phyloP scores from a whole-genome alignment of 2,797 vertebrate genomes.

The Eulemur mongoz region DNA sequence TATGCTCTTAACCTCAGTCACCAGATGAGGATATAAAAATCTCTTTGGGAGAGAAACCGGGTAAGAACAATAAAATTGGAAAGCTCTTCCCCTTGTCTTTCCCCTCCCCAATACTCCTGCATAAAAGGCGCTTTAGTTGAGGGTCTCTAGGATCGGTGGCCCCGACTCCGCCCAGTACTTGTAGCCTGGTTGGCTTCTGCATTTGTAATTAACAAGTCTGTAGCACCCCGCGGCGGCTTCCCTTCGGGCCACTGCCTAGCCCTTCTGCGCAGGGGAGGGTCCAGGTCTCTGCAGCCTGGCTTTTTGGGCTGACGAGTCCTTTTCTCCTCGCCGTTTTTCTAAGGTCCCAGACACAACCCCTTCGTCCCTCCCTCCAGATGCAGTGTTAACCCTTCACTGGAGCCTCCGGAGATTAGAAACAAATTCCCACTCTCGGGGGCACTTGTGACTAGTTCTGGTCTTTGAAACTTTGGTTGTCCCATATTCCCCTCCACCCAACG shows the following conservation, averaged over 20 bases:
- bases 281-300: neutral
- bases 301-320: neutral
- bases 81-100: neutral
- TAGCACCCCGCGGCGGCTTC: accelerated
- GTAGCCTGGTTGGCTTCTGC: neutral
- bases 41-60: neutral
- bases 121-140: neutral
- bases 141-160: accelerated
- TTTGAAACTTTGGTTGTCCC: neutral
- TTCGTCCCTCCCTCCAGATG: too few relatives aligned
- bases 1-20: neutral
- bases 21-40: neutral
- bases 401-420: neutral
- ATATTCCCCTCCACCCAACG: neutral
- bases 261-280: neutral
- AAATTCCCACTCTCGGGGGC: neutral
- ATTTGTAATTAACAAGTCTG: neutral
- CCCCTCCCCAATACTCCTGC: neutral
- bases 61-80: neutral
- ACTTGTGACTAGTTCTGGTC: neutral
- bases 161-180: neutral
- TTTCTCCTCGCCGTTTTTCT: accelerated
- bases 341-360: neutral
- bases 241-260: neutral
- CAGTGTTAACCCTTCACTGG: neutral